These are phyloP conservation scores for Strix uralensis DNA, from an alignment of 2,113 vertebrate genomes.

Conservation along the genomic window DNA sequence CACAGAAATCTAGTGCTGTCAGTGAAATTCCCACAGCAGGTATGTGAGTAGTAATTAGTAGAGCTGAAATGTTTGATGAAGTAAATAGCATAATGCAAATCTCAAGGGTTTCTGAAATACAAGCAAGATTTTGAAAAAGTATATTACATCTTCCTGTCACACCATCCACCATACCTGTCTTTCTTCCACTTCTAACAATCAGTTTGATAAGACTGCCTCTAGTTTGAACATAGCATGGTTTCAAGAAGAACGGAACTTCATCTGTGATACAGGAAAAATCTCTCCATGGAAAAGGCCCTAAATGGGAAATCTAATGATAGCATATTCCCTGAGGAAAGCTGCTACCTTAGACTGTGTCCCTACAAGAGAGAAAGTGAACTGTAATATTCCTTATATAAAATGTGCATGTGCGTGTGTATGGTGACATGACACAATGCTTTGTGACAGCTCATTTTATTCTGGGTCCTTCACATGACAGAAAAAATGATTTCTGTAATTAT, in stretches of 20 bases:
- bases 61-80: not conserved
- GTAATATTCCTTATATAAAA: not conserved
- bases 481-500: constrained; percentile 61
- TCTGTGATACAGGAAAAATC: not conserved
- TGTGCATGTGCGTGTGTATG: not conserved
- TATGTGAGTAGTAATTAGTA: not conserved
- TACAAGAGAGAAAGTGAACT: not conserved
- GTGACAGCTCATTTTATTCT: constrained; percentile 48
- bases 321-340: not conserved
- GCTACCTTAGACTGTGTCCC: not conserved
- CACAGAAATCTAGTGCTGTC: not conserved
- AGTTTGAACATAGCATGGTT: not conserved
- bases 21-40: not conserved
- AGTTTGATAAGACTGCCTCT: not conserved
- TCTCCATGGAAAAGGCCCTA: not conserved
- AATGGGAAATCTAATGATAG: not conserved
- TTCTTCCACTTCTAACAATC: not conserved
- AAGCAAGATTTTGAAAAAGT: not conserved
- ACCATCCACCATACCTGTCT: not conserved
- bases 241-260: not conserved
- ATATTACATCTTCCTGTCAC: not conserved
- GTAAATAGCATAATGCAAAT: not conserved
- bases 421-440: constrained; percentile 3
- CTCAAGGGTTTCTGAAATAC: not conserved
- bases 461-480: constrained; percentile 43